Evolutionary conservation across 2,797 vertebrate species (phyloP).

Genomic region (Pogonophryne albipinna): DNA sequence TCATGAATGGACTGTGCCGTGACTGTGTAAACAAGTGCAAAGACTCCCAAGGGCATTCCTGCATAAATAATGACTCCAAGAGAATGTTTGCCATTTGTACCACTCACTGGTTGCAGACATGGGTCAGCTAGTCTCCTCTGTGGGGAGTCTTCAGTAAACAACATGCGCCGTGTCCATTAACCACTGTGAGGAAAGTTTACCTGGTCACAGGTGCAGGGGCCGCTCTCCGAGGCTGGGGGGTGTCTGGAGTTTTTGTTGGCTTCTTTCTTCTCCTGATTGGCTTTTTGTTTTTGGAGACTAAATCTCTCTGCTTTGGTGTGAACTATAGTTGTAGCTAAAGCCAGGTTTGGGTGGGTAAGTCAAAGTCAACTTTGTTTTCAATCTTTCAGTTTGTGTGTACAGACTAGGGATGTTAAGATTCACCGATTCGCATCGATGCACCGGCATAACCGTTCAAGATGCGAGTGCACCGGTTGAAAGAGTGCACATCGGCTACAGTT

Average conservation of each 20-base stretch:
- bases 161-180: slow-evolving; percentile 63
- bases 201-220: slow-evolving; percentile 70
- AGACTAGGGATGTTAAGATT: no score
- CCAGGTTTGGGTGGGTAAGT: no score
- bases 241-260: slow-evolving; percentile 23
- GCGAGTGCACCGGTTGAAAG: no score
- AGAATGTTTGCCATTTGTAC: slow-evolving; percentile 81
- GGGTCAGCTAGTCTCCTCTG: slow-evolving; percentile 80
- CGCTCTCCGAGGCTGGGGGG: slow-evolving; percentile 31
- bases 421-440: no score
- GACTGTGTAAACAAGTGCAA: slow-evolving; percentile 83
- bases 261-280: not conserved
- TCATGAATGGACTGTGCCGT: slow-evolving; percentile 78
- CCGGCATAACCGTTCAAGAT: no score
- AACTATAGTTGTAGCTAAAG: not conserved
- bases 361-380: no score
- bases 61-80: slow-evolving; percentile 81
- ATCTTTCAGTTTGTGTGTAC: no score
- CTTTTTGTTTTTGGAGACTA: not conserved
- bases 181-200: slow-evolving; percentile 53
- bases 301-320: not conserved
- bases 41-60: slow-evolving; percentile 82
- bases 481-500: no score
- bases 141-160: slow-evolving; percentile 79
- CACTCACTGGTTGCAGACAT: slow-evolving; percentile 71